These are phyloP conservation scores for Castor canadensis DNA, from an alignment of 2,113 vertebrate genomes.

Conservation along the genomic window DNA sequence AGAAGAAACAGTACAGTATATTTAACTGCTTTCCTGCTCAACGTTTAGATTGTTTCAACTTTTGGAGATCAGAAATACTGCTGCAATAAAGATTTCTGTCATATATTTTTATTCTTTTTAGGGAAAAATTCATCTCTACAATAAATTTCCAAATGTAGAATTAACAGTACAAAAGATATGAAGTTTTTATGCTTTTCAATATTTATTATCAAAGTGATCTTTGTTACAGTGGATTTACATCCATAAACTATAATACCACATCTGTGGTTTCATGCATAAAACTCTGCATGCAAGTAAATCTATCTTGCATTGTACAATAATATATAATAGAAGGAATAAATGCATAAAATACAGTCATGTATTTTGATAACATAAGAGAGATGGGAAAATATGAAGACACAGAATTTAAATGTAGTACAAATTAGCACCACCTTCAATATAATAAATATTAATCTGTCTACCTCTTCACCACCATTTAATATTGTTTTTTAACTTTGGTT, in stretches of 20 bases:
- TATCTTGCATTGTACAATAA: background rate
- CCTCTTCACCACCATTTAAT: background rate
- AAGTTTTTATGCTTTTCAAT: background rate
- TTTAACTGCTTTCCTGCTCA: background rate
- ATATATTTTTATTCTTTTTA: background rate
- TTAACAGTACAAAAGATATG: background rate
- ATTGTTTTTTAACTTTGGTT: background rate
- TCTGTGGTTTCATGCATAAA: background rate
- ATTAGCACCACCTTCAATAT: background rate
- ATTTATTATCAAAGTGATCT: constrained; percentile 1
- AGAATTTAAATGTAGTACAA: background rate
- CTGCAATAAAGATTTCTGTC: background rate
- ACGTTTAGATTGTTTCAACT: background rate
- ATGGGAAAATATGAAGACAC: background rate
- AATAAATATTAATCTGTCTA: background rate
- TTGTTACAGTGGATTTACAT: background rate
- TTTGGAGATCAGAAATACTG: background rate
- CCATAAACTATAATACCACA: background rate
- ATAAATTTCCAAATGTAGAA: background rate
- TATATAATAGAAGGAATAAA: background rate
- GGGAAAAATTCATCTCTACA: background rate
- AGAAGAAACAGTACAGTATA: background rate
- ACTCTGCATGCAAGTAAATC: background rate
- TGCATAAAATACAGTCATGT: background rate
- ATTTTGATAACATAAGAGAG: background rate